A percentile compares a stretch with the other conserved stretches of the same genome.
Evolutionary conservation across 1,140 invertebrate genomes (phyloP).

Genomic region (Pseudoatta argentina): DNA sequence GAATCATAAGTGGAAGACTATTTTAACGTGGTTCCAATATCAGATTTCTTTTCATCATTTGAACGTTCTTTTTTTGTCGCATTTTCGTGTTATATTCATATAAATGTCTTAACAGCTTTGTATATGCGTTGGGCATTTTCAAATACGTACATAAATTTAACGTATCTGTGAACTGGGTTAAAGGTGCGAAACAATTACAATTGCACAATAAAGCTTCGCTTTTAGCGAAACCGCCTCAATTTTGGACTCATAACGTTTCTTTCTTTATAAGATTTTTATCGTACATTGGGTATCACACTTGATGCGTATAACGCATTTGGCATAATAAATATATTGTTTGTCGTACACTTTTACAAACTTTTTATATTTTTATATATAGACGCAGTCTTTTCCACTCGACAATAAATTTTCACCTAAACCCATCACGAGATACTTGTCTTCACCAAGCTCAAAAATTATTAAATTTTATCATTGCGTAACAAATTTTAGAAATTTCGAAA

Average conservation of each 20-base stretch:
- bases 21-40: conserved; percentile 22
- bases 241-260: background rate
- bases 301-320: conserved; percentile 7
- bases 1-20: conserved; percentile 43
- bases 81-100: conserved; percentile 23
- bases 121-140: background rate
- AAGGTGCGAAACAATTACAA: background rate
- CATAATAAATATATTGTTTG: conserved; percentile 32
- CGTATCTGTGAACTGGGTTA: conserved; percentile 41
- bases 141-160: conserved; percentile 43
- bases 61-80: conserved; percentile 7
- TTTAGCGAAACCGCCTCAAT: background rate
- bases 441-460: conserved; percentile 14
- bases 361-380: conserved; percentile 19
- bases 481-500: background rate
- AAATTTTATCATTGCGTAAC: conserved; percentile 17
- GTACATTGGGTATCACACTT: background rate
- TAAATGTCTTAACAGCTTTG: conserved; percentile 27
- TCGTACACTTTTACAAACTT: conserved; percentile 18
- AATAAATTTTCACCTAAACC: conserved; percentile 36
- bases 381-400: background rate
- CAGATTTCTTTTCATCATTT: background rate
- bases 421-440: conserved; percentile 55
- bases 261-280: background rate
- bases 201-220: background rate